These are phyloP conservation scores for Tipula confusa DNA, from an alignment of 2,888 invertebrate genomes.

Conservation along the genomic window DNA sequence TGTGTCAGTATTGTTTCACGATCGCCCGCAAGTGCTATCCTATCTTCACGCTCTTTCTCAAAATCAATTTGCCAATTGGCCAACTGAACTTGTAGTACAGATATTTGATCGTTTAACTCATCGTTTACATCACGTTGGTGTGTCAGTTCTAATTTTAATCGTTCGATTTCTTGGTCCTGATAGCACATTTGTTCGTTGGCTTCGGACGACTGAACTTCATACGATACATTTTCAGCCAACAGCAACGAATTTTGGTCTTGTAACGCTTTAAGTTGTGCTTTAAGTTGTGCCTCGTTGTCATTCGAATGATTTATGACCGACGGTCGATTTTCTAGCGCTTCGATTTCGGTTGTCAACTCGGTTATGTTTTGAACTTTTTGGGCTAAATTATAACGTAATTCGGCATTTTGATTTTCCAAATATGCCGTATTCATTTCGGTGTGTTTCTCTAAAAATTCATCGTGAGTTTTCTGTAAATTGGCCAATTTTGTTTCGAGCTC, in stretches of 20 bases:
- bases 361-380: neutral
- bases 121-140: neutral
- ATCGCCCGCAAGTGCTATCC: neutral
- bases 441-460: neutral
- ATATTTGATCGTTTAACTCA: neutral
- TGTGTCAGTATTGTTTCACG: neutral
- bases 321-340: neutral
- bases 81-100: neutral
- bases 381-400: neutral
- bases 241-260: neutral
- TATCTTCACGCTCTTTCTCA: neutral
- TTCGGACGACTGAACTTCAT: neutral
- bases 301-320: neutral
- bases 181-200: neutral
- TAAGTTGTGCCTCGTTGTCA: neutral
- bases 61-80: conserved; percentile 3
- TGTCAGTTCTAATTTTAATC: neutral
- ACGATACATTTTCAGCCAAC: neutral
- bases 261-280: neutral
- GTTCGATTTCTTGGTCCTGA: neutral
- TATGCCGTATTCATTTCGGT: neutral
- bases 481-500: neutral
- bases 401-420: neutral
- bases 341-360: neutral
- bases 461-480: neutral